Percentiles rank a stretch among this genome's conserved stretches.
phyloP scores from a whole-genome alignment of 2,113 vertebrate species.

The Columba janthina region DNA sequence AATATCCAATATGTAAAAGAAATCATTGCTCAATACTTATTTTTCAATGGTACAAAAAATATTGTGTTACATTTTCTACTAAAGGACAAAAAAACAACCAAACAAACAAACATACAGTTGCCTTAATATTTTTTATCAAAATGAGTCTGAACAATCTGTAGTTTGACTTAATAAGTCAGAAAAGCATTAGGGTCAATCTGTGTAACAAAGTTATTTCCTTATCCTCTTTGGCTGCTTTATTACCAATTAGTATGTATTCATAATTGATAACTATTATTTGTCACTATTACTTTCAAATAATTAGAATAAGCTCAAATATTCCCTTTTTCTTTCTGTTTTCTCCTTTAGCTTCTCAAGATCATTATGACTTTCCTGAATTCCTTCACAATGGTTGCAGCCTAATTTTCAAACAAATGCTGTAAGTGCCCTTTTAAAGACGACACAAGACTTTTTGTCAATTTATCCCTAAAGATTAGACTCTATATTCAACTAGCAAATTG shows the following conservation, averaged over 20 bases:
- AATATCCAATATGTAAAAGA: not conserved
- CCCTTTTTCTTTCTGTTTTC: not conserved
- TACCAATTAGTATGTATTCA: not conserved
- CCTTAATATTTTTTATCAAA: not conserved
- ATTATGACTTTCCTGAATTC: not conserved
- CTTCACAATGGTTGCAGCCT: not conserved
- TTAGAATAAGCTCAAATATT: not conserved
- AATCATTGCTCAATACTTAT: not conserved
- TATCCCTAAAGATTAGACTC: not conserved
- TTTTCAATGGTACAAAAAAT: not conserved
- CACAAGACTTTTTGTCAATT: not conserved
- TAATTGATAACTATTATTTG: not conserved
- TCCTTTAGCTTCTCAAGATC: not conserved
- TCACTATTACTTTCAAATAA: not conserved
- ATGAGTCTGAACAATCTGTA: not conserved
- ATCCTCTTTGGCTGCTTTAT: not conserved
- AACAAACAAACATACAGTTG: accelerated
- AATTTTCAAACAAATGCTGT: not conserved
- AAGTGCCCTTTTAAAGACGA: not conserved
- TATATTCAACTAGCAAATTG: not conserved
- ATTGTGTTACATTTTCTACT: not conserved
- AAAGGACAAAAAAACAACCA: not conserved
- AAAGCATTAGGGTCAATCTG: not conserved
- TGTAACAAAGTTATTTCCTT: not conserved
- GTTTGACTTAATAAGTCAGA: not conserved